These are phyloP conservation scores for Balaenoptera acutorostrata DNA, from an alignment of 2,113 vertebrate species.

Conservation along the genomic window DNA sequence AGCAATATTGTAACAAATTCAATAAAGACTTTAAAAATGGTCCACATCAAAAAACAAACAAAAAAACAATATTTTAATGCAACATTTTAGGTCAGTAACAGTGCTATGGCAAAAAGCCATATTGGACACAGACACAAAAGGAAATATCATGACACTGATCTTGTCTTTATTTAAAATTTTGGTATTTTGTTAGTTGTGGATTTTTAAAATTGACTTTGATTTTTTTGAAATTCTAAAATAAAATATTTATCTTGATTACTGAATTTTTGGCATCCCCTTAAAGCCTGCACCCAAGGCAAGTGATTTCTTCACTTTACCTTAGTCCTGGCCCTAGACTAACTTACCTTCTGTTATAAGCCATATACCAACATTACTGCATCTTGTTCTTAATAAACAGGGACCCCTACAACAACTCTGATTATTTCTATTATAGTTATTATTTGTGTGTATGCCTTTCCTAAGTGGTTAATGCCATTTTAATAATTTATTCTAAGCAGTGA, in stretches of 20 bases:
- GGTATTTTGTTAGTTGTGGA: not conserved
- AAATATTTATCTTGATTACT: not conserved
- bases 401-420: not conserved
- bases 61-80: not conserved
- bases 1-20: no score
- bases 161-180: constrained; percentile 4
- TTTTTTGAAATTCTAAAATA: not conserved
- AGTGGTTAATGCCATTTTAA: constrained; percentile 7
- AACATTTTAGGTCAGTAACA: not conserved
- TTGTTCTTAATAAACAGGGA: not conserved
- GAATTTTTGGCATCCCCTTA: not conserved
- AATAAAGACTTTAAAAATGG: no score
- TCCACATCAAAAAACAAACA: no score
- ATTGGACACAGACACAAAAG: not conserved
- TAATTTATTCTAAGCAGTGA: constrained; percentile 6
- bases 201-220: not conserved
- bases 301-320: not conserved
- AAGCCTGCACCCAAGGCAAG: not conserved
- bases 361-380: not conserved
- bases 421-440: not conserved
- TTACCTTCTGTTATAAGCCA: not conserved
- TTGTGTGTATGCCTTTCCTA: not conserved
- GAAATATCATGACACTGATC: not conserved
- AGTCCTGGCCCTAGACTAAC: not conserved
- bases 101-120: not conserved